Evolutionary conservation across 1,140 invertebrate genomes (phyloP).

Genomic region (Sitophilus oryzae): DNA sequence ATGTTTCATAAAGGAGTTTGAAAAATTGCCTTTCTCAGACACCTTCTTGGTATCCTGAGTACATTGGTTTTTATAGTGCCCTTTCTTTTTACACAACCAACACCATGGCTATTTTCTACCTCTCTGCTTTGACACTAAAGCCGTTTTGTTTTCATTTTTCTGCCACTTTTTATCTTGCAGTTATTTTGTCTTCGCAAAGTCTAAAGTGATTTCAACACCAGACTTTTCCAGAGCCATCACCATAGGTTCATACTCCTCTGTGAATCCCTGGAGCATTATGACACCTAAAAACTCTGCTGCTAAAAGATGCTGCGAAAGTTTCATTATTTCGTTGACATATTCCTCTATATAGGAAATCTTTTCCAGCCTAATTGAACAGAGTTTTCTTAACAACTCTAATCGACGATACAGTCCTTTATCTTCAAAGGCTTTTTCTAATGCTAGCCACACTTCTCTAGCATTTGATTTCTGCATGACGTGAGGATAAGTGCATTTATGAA

Average conservation of each 20-base stretch:
- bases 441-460: slow-evolving; percentile 14
- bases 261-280: slow-evolving; percentile 32
- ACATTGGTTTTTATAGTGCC: slow-evolving; percentile 28
- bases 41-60: too few species aligned
- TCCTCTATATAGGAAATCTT: slow-evolving; percentile 15
- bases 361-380: slow-evolving; percentile 23
- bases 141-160: slow-evolving; percentile 17
- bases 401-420: slow-evolving; percentile 13
- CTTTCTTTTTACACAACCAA: slow-evolving; percentile 22
- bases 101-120: slow-evolving; percentile 16
- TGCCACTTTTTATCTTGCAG: slow-evolving; percentile 36
- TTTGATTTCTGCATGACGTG: slow-evolving; percentile 12
- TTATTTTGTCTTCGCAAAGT: slow-evolving; percentile 38
- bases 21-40: too few species aligned
- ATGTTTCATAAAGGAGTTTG: too few species aligned
- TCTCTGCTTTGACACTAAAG: slow-evolving; percentile 8
- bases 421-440: slow-evolving; percentile 22
- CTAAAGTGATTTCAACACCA: slow-evolving; percentile 28
- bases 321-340: slow-evolving; percentile 21
- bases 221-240: slow-evolving; percentile 41
- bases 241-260: slow-evolving; percentile 36
- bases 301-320: slow-evolving; percentile 20
- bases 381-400: slow-evolving; percentile 8
- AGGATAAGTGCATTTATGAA: slow-evolving; percentile 16
- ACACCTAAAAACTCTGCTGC: slow-evolving; percentile 32